A percentile compares a stretch with the other conserved stretches of the same genome.
These are phyloP conservation scores for Sinocyclocheilus maitianheensis DNA, from an alignment of 2,113 vertebrate genomes.

Conservation along the genomic window DNA sequence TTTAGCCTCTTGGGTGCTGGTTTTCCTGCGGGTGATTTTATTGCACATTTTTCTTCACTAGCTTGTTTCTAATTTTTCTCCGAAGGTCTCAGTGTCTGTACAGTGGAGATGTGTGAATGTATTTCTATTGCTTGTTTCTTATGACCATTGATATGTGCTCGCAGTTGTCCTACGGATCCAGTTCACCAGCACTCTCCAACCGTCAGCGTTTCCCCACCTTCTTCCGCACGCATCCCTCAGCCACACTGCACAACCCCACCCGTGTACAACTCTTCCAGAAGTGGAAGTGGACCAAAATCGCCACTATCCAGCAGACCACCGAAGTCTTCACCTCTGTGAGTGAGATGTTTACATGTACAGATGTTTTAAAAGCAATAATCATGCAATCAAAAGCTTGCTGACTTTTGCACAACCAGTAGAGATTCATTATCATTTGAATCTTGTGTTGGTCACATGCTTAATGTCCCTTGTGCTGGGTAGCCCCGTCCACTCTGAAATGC, in stretches of 20 bases:
- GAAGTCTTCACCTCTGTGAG: constrained; percentile 96
- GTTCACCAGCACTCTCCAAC: constrained; percentile 91
- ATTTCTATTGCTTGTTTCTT: constrained; percentile 13
- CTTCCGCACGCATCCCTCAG: constrained; percentile 92
- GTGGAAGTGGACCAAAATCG: constrained; percentile 96
- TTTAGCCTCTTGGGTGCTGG: constrained; percentile 15
- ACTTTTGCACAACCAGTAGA: neutral
- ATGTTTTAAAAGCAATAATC: neutral
- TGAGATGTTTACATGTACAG: constrained; percentile 21
- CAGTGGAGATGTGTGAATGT: neutral
- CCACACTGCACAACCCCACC: constrained; percentile 94
- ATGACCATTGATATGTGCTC: neutral
- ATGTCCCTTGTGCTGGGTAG: neutral
- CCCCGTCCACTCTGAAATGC: neutral
- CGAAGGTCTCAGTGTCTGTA: neutral
- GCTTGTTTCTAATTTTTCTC: constrained; percentile 7
- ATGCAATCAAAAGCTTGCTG: neutral
- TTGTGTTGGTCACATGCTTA: neutral
- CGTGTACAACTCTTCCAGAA: constrained; percentile 92
- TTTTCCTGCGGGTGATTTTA: constrained; percentile 1
- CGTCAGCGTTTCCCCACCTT: constrained; percentile 93
- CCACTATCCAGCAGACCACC: constrained; percentile 96
- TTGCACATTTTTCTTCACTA: neutral
- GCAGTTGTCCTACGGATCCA: constrained; percentile 93
- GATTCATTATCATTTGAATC: neutral